Evolutionary conservation across 2,888 invertebrate genomes (phyloP).

Genomic region (Hyposoter dolosus): DNA sequence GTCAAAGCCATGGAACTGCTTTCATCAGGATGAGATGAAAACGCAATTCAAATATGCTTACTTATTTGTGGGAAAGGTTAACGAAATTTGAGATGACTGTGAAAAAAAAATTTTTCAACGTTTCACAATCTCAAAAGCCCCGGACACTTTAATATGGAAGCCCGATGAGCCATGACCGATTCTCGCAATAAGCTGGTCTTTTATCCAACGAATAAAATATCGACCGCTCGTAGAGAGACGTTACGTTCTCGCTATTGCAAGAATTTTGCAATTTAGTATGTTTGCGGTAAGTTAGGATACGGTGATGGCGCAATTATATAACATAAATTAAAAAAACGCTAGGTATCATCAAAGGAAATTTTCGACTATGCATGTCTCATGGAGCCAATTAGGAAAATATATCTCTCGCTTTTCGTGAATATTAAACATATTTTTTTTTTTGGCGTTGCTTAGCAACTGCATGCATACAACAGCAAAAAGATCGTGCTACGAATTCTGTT

Average conservation of each 20-base stretch:
- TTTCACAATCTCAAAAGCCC: too few relatives aligned
- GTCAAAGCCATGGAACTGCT: background rate
- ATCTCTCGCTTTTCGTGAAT: background rate
- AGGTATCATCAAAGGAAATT: conserved; percentile 10
- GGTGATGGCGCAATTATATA: background rate
- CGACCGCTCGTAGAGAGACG: too few relatives aligned
- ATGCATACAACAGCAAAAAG: background rate
- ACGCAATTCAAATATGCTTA: background rate
- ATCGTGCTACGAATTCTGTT: conserved; percentile 6
- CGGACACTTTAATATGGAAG: background rate
- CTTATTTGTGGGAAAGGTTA: too few relatives aligned
- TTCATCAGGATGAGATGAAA: background rate
- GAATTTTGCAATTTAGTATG: background rate
- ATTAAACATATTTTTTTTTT: background rate
- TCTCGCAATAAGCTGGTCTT: background rate
- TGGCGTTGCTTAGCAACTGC: background rate
- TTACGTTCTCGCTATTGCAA: background rate
- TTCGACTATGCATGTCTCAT: background rate
- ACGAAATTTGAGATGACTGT: too few relatives aligned
- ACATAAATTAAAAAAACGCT: too few relatives aligned
- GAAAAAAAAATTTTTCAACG: background rate
- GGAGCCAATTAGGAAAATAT: background rate
- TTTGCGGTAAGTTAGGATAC: background rate
- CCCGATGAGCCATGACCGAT: background rate
- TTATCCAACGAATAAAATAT: background rate